Conservation (phyloP, 2,797 vertebrate species). For the Scarus forsteni region DNA sequence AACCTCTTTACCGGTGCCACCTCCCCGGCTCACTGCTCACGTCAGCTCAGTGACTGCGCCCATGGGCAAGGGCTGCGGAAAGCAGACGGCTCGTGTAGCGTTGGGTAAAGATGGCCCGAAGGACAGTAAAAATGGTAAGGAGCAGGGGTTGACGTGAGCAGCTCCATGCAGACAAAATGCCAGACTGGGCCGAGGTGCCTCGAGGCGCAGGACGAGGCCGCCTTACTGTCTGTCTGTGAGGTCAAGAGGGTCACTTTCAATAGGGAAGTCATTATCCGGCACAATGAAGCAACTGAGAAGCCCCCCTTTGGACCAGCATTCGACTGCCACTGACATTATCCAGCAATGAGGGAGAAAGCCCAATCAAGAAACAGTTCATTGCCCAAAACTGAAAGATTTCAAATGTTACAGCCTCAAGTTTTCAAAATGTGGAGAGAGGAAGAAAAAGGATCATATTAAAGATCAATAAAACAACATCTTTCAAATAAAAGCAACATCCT, state of each 20-base stretch:
- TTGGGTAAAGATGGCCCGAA: slow-evolving; percentile 10
- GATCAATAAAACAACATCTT: slow-evolving; percentile 10
- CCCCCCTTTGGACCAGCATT: slow-evolving; percentile 25
- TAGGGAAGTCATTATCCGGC: slow-evolving; percentile 79
- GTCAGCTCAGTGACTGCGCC: slow-evolving; percentile 21
- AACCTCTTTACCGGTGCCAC: slow-evolving; percentile 23
- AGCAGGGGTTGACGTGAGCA: slow-evolving; percentile 32
- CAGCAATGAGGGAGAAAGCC: slow-evolving; percentile 36
- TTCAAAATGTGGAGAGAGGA: not conserved
- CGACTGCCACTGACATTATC: slow-evolving; percentile 49
- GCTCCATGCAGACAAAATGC: slow-evolving; percentile 69
- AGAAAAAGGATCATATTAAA: not conserved
- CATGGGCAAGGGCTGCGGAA: slow-evolving; percentile 12
- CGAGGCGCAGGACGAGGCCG: slow-evolving; percentile 57
- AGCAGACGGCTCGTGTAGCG: slow-evolving; percentile 4
- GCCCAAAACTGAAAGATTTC: slow-evolving; percentile 7
- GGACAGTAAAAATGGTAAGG: slow-evolving; percentile 10
- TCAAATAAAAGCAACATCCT: not conserved
- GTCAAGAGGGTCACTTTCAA: slow-evolving; percentile 73
- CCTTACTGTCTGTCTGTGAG: slow-evolving; percentile 76
- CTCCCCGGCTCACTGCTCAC: slow-evolving; percentile 18
- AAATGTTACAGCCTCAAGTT: not conserved
- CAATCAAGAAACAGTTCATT: slow-evolving; percentile 22
- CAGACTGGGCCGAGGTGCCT: slow-evolving; percentile 68
- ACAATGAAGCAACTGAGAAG: slow-evolving; percentile 76